Evolutionary conservation across 2,888 invertebrate genomes (phyloP).

Genomic region (Amaurobius ferox): DNA sequence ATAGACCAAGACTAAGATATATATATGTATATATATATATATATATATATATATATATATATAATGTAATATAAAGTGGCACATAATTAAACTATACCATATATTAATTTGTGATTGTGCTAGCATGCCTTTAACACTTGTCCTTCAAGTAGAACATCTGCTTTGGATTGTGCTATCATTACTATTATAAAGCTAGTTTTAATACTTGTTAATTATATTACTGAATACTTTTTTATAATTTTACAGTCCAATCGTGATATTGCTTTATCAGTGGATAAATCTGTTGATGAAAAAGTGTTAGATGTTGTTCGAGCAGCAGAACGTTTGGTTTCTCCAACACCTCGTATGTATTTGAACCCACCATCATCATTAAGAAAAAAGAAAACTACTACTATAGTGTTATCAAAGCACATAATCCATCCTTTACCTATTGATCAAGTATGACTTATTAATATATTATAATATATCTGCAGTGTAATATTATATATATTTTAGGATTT

Average conservation of each 20-base stretch:
- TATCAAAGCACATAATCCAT: conserved; percentile 86
- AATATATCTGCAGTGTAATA: not conserved
- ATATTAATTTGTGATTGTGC: no score
- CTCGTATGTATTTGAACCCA: conserved; percentile 76
- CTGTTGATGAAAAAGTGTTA: conserved; percentile 82
- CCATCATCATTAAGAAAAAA: conserved; percentile 80
- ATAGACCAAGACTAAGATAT: no score
- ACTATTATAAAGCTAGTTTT: no score
- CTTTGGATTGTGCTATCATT: no score
- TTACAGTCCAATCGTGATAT: conserved; percentile 42
- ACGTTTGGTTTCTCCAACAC: conserved; percentile 82
- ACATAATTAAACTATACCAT: no score
- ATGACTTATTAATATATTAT: not conserved
- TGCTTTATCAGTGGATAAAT: conserved; percentile 40
- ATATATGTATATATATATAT: no score
- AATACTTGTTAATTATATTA: no score
- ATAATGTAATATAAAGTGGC: no score
- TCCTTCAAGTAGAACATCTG: no score
- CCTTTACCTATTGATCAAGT: conserved; percentile 50
- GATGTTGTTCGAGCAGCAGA: conserved; percentile 94
- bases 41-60: no score
- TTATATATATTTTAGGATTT: no score
- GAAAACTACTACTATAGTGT: conserved; percentile 94
- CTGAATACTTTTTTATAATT: not conserved
- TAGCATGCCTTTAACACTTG: no score